Conservation (phyloP, 2,113 vertebrate species). For the Mobula birostris region DNA sequence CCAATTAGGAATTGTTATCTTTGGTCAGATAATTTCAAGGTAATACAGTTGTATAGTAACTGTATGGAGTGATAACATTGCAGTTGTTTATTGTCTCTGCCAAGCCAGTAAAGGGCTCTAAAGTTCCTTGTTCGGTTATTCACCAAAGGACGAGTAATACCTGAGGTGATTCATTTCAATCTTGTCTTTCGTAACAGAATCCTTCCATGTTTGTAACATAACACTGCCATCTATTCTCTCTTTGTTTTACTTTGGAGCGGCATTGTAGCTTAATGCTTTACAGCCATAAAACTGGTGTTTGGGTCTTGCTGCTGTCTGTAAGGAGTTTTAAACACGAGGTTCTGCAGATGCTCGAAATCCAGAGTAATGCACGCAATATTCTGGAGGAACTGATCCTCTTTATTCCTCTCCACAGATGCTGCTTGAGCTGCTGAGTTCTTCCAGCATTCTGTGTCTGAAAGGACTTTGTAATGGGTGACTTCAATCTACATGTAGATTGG, state of each 20-base stretch:
- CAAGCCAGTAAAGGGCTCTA: not conserved
- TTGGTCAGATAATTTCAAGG: not conserved
- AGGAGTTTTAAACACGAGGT: too few relatives aligned
- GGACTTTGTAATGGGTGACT: too few relatives aligned
- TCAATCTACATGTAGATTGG: too few relatives aligned
- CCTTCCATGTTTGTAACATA: not conserved
- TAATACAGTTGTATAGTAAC: not conserved
- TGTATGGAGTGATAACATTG: not conserved
- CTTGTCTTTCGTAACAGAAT: not conserved
- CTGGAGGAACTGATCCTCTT: too few relatives aligned
- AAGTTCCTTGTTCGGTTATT: not conserved
- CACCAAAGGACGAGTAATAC: not conserved
- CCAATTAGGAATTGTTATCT: not conserved
- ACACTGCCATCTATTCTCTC: not conserved
- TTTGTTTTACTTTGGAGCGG: not conserved
- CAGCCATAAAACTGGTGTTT: too few relatives aligned
- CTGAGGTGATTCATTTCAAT: not conserved
- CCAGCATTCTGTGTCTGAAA: too few relatives aligned
- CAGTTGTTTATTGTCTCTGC: not conserved
- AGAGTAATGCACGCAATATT: too few relatives aligned
- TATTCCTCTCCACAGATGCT: too few relatives aligned
- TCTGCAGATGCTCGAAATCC: too few relatives aligned
- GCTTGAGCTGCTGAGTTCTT: too few relatives aligned
- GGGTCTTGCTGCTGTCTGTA: too few relatives aligned
- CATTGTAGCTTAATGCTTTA: too few relatives aligned